Evolutionary conservation across 1,140 invertebrate genomes (phyloP).

Genomic region (Nasonia vitripennis): DNA sequence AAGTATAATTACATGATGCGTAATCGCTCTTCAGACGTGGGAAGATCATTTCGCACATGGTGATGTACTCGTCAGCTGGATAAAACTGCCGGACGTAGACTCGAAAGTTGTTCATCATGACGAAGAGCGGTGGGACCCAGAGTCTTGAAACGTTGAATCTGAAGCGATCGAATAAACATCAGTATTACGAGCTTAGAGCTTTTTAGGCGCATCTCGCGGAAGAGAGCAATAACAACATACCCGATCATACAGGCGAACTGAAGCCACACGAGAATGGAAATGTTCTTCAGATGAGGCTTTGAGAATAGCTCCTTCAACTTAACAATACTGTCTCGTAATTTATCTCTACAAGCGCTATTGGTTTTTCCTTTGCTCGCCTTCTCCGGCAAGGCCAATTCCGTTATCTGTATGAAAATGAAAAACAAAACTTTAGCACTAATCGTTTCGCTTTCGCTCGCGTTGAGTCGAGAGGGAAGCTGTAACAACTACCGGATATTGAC

Average conservation of each 20-base stretch:
- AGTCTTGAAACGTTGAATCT: conserved; percentile 64
- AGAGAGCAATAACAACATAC: conserved; percentile 49
- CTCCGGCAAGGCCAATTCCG: not conserved
- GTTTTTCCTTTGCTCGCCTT: not conserved
- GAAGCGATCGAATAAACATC: not conserved
- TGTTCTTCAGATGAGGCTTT: not conserved
- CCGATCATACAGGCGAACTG: conserved; percentile 71
- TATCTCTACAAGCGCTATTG: not conserved
- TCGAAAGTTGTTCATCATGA: conserved; percentile 70
- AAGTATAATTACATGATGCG: conserved; percentile 50
- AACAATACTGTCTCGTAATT: conserved; percentile 2
- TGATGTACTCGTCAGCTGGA: conserved; percentile 59
- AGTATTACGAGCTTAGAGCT: too few relatives aligned
- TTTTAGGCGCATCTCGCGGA: too few relatives aligned
- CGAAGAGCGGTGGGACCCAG: conserved; percentile 73
- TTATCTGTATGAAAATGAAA: conserved; percentile 27
- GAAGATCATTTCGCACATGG: conserved; percentile 70
- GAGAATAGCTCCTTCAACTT: conserved; percentile 41
- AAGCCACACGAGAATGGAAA: conserved; percentile 57
- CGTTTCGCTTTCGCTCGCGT: not conserved
- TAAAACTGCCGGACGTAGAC: conserved; percentile 56
- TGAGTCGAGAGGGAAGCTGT: too few relatives aligned
- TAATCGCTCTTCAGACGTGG: conserved; percentile 49
- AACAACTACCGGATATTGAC: conserved; percentile 70
- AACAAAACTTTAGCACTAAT: not conserved